A percentile compares a stretch with the other conserved stretches of the same genome.
Evolutionary conservation across 2,888 invertebrate genomes (phyloP).

Genomic region (Meganola albula): DNA sequence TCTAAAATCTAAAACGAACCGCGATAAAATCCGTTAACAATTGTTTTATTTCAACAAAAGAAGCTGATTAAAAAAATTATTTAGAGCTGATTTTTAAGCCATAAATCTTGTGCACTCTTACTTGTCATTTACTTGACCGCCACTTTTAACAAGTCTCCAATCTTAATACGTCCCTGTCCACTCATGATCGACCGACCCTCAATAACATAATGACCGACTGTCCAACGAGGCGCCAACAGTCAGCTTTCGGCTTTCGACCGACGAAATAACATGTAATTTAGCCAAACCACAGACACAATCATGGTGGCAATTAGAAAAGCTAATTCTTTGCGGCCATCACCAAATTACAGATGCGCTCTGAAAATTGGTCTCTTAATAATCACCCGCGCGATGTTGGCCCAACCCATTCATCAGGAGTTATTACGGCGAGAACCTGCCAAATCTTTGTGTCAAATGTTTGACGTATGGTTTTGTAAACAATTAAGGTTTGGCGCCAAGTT

Average conservation of each 20-base stretch:
- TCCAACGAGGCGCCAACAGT: constrained; percentile 69
- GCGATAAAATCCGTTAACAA: no score
- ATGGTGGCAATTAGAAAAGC: constrained; percentile 32
- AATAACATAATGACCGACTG: constrained; percentile 56
- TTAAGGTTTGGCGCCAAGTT: constrained; percentile 18
- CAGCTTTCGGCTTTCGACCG: constrained; percentile 48
- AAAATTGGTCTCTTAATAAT: constrained; percentile 34
- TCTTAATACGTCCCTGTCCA: constrained; percentile 38
- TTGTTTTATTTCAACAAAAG: no score
- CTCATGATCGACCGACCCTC: constrained; percentile 49
- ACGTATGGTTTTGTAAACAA: constrained; percentile 36
- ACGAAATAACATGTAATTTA: constrained; percentile 66
- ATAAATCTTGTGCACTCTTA: no score
- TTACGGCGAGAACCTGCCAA: constrained; percentile 42
- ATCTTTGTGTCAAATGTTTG: constrained; percentile 46
- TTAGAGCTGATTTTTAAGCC: no score
- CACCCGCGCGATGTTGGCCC: constrained; percentile 29
- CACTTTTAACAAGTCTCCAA: not conserved
- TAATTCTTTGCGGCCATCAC: constrained; percentile 32
- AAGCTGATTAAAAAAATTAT: no score
- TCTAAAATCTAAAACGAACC: no score
- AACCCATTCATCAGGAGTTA: constrained; percentile 35
- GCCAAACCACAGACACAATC: constrained; percentile 47
- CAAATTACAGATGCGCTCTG: constrained; percentile 34
- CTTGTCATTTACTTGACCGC: constrained; percentile 14